phyloP scores from a whole-genome alignment of 2,797 vertebrate genomes.

The Sebastes jordani region DNA sequence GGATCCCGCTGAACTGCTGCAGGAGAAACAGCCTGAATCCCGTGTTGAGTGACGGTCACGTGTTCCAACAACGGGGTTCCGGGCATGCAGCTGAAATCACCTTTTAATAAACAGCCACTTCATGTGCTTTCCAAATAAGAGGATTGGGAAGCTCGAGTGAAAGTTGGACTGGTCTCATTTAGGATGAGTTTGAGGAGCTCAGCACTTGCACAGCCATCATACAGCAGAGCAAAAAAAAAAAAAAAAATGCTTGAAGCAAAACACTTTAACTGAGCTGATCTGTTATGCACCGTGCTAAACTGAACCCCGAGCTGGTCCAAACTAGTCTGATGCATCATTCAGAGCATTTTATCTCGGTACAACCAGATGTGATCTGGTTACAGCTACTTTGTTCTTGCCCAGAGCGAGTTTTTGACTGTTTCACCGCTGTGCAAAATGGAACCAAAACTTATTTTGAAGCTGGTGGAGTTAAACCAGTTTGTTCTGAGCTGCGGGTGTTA shows the following conservation, averaged over 20 bases:
- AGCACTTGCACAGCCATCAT: conserved; percentile 59
- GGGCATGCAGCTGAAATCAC: conserved; percentile 61
- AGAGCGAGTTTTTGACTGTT: conserved; percentile 31
- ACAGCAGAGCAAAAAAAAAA: conserved; percentile 54
- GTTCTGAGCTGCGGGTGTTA: conserved; percentile 15
- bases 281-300: conserved; percentile 41
- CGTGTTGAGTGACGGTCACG: conserved; percentile 55
- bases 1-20: conserved; percentile 58
- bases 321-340: conserved; percentile 39
- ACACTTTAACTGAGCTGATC: conserved; percentile 45
- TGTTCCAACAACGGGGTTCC: conserved; percentile 43
- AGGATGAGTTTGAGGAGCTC: conserved; percentile 44
- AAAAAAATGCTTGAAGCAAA: conserved; percentile 37
- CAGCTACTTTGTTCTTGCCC: conserved; percentile 30
- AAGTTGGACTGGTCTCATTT: conserved; percentile 41
- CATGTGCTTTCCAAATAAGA: conserved; percentile 40
- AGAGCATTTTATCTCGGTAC: conserved; percentile 43
- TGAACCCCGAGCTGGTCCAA: conserved; percentile 35
- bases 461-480: conserved; percentile 28
- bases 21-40: conserved; percentile 44
- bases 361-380: conserved; percentile 59
- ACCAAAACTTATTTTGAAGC: conserved; percentile 47
- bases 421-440: conserved; percentile 41
- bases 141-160: conserved; percentile 43
- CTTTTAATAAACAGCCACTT: conserved; percentile 59